These are phyloP conservation scores for Trissolcus brochymenae DNA, from an alignment of 2,888 invertebrate species.

Conservation along the genomic window DNA sequence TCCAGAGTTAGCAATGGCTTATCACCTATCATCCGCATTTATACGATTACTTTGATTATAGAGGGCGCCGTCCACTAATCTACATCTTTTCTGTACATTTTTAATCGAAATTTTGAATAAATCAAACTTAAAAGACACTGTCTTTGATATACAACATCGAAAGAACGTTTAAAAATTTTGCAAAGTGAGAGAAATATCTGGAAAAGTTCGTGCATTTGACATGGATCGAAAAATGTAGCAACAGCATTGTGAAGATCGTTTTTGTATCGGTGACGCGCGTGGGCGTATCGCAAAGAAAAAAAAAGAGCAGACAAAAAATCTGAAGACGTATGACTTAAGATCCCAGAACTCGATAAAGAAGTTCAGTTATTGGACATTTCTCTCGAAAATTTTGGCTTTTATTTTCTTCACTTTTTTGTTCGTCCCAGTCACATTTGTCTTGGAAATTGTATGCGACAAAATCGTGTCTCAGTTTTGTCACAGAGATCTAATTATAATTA, in stretches of 20 bases:
- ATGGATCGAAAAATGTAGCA: too few relatives aligned
- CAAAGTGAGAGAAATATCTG: too few relatives aligned
- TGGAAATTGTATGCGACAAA: neutral
- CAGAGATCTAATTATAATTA: too few relatives aligned
- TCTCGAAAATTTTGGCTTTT: conserved; percentile 14
- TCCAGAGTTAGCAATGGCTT: conserved; percentile 31
- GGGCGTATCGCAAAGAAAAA: conserved; percentile 20
- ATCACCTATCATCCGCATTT: conserved; percentile 42
- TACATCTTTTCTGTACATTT: too few relatives aligned
- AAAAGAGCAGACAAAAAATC: too few relatives aligned
- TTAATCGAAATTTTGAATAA: too few relatives aligned
- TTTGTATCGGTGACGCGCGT: conserved; percentile 13
- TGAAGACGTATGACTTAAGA: conserved; percentile 32
- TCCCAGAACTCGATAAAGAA: conserved; percentile 28
- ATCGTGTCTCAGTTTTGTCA: too few relatives aligned
- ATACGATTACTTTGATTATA: conserved; percentile 19
- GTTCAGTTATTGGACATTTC: conserved; percentile 36
- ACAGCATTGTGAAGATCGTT: conserved; percentile 5
- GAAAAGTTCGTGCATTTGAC: too few relatives aligned
- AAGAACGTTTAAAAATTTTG: too few relatives aligned
- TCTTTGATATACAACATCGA: too few relatives aligned
- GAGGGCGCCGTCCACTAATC: neutral
- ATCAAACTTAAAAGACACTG: too few relatives aligned
- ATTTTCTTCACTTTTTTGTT: conserved; percentile 10
- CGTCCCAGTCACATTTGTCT: conserved; percentile 16